Evolutionary conservation across 2,113 vertebrate genomes (phyloP).

Genomic region (Cephalopterus ornatus): DNA sequence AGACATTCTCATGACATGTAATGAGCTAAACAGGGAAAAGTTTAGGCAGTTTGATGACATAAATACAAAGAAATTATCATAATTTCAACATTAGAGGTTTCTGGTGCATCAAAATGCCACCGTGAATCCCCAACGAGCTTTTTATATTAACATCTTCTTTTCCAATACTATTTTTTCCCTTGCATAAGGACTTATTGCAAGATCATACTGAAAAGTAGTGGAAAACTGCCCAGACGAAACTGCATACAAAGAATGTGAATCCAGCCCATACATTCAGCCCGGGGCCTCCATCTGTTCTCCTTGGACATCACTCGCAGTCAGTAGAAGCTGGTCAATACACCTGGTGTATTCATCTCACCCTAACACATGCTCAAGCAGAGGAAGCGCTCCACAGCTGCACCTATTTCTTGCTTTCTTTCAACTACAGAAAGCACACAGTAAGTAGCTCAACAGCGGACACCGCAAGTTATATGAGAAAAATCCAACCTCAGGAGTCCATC

Average conservation of each 20-base stretch:
- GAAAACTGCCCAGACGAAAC: not conserved
- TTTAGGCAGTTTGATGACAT: not conserved
- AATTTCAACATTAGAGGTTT: not conserved
- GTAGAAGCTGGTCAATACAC: not conserved
- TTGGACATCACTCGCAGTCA: not conserved
- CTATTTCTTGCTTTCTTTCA: not conserved
- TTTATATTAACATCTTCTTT: not conserved
- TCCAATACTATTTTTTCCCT: not conserved
- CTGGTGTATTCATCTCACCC: not conserved
- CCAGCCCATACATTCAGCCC: not conserved
- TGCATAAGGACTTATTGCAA: not conserved
- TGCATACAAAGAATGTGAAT: not conserved
- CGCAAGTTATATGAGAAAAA: not conserved
- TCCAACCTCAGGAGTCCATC: not conserved
- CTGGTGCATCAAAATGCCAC: not conserved
- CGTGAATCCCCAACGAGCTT: not conserved
- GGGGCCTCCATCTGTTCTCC: not conserved
- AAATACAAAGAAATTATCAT: not conserved
- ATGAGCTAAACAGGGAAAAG: not conserved
- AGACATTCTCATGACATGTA: not conserved
- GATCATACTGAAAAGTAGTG: not conserved
- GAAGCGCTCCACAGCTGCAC: not conserved
- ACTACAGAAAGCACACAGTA: not conserved
- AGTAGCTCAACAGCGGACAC: not conserved
- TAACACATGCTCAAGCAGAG: not conserved